Evolutionary conservation across 2,113 vertebrate species (phyloP), one percentile per base, ranked within the genome.

Genomic region (Cranoglanis bouderius): DNA sequence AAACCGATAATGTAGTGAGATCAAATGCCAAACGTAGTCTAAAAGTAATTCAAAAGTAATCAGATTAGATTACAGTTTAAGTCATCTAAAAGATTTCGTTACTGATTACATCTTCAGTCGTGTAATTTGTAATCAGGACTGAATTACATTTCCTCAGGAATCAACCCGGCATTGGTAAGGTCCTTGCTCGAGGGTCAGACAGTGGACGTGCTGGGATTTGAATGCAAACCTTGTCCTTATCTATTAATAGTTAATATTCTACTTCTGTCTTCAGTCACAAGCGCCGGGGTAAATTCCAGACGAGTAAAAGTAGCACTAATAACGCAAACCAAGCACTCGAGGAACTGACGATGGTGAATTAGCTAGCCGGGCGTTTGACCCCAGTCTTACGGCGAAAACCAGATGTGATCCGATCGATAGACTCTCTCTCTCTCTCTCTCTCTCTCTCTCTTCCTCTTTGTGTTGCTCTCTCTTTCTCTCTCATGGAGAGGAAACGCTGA

Each of bases 401-500:
- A 92, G 90, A 92, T 92, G 91, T 92, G 91, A 86, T 74, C 21
- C 29, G 59, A 89, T 74, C 40, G 55, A 86, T 82, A 89, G 55
- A 63, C 61, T 85, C 21, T 46, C 19, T 38, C 14, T 18, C 53
- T 75, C 18, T 78, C 7, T 80, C 21, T 46, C 19, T 38, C 13
- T 16, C 57, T 74, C 16, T 77, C 6, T 53, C 49, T 81, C 51
- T 13, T 26, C 51, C 46, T 78, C 51, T 77, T 19, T 75, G 24
- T 32, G 29, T 84, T 7, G 32, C 29, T 38, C 21, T 32, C 55
- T 63, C 29, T 49, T 72, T 24, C 77, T 63, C 85, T 84, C 89
- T 84, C 32, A 57, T 32, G 51, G 35, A 80, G 84, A 46, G 82
- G 80, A 87, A 91, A 87, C 85, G 38, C 35, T 88, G 88, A 18